Evolutionary conservation across 1,140 invertebrate genomes (phyloP).

Genomic region (Drosophila leontia): DNA sequence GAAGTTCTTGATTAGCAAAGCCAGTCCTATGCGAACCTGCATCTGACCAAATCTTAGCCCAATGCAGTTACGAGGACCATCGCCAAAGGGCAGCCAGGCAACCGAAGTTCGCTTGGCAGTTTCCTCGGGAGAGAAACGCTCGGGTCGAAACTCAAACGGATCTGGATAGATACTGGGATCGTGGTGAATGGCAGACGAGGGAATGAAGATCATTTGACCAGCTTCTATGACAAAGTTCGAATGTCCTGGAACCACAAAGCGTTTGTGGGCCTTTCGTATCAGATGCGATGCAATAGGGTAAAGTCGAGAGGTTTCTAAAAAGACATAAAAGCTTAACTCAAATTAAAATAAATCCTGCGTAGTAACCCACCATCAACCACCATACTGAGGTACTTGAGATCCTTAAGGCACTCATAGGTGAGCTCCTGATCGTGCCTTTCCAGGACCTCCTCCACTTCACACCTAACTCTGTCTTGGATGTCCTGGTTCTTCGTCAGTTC

Average conservation of each 20-base stretch:
- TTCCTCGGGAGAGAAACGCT: background rate
- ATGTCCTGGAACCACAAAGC: background rate
- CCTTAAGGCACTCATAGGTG: background rate
- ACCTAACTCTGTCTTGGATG: background rate
- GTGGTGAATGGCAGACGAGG: background rate
- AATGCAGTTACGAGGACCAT: constrained; percentile 6
- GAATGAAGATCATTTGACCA: background rate
- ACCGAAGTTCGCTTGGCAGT: background rate
- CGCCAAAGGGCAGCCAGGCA: background rate
- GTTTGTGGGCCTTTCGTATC: background rate
- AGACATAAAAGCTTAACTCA: background rate
- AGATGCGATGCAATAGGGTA: background rate
- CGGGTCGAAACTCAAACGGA: background rate
- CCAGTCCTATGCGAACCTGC: background rate
- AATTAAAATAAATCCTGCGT: background rate
- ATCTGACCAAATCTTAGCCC: background rate
- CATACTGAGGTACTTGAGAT: background rate
- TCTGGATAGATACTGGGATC: background rate
- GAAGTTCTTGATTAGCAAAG: background rate
- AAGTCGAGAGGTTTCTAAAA: background rate
- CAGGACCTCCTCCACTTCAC: background rate
- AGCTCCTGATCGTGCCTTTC: background rate
- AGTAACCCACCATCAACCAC: background rate
- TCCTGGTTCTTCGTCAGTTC: background rate
- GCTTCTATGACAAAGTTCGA: background rate